Percentiles rank a stretch among this genome's conserved stretches.
These are phyloP conservation scores for Diarsia dahlii DNA, from an alignment of 2,888 invertebrate genomes.

Conservation along the genomic window DNA sequence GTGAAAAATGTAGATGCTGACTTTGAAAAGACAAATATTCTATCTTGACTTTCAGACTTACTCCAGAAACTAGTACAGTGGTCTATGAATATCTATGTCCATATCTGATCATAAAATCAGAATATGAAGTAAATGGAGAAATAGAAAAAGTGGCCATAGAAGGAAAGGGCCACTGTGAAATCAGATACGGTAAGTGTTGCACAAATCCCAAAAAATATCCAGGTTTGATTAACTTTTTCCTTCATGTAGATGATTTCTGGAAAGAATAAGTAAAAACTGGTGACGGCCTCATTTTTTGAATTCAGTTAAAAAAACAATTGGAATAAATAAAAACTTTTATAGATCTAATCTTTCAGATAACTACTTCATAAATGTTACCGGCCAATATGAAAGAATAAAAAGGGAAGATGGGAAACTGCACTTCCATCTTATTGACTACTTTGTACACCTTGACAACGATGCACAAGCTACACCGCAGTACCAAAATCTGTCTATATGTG, in stretches of 20 bases:
- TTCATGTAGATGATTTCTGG: background rate
- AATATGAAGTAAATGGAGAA: slow-evolving; percentile 47
- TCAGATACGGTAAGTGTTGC: slow-evolving; percentile 40
- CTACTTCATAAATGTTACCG: slow-evolving; percentile 30
- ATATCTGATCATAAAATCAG: slow-evolving; percentile 30
- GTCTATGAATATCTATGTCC: slow-evolving; percentile 46
- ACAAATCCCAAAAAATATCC: background rate
- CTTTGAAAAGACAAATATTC: background rate
- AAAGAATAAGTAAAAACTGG: no score
- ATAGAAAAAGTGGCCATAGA: slow-evolving; percentile 28
- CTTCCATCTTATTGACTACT: slow-evolving; percentile 64
- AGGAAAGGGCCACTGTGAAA: slow-evolving; percentile 45
- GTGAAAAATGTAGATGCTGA: background rate
- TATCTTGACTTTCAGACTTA: slow-evolving; percentile 23
- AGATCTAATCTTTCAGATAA: slow-evolving; percentile 37
- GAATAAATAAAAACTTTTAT: background rate
- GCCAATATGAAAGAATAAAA: slow-evolving; percentile 21
- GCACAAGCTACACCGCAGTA: slow-evolving; percentile 55
- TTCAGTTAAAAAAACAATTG: no score
- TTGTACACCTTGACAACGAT: slow-evolving; percentile 43
- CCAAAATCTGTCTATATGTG: slow-evolving; percentile 66
- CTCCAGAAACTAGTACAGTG: slow-evolving; percentile 12
- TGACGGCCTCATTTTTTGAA: no score
- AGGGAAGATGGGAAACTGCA: slow-evolving; percentile 39
- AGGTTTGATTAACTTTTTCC: background rate